These are phyloP conservation scores for Pseudomyrmex dendroicus DNA, from an alignment of 1,140 invertebrate genomes.

Conservation along the genomic window DNA sequence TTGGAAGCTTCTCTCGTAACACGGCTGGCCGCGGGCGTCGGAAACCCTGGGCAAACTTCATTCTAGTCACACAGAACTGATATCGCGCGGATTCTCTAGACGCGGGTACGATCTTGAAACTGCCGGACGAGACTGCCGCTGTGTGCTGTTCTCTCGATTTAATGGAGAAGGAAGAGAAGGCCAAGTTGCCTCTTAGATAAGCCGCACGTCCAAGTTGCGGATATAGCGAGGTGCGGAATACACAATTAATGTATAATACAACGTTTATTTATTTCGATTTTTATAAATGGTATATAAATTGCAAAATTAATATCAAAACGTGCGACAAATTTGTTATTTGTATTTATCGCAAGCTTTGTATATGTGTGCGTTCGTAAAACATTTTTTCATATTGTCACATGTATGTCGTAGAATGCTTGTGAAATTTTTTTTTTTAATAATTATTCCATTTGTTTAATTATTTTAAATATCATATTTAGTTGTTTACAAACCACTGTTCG, in stretches of 20 bases:
- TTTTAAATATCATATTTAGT: too few species aligned
- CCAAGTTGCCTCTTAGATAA: constrained; percentile 26
- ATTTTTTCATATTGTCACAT: too few species aligned
- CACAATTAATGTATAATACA: not conserved
- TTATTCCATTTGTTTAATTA: too few species aligned
- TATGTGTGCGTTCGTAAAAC: too few species aligned
- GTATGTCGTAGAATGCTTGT: too few species aligned
- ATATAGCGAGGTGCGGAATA: not conserved
- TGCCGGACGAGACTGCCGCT: constrained; percentile 28
- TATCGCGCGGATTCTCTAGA: constrained; percentile 51
- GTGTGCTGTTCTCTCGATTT: constrained; percentile 28
- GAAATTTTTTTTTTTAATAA: too few species aligned
- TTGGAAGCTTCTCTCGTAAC: constrained; percentile 62
- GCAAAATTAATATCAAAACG: not conserved
- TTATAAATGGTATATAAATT: not conserved
- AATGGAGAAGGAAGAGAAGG: constrained; percentile 11
- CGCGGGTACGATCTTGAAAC: constrained; percentile 54
- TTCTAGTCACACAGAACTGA: constrained; percentile 68
- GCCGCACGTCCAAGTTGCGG: constrained; percentile 13
- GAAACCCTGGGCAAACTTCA: constrained; percentile 67
- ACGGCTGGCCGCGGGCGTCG: constrained; percentile 63
- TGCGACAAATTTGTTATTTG: not conserved
- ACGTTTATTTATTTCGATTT: not conserved
- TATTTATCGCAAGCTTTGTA: not conserved
- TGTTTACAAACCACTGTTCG: too few species aligned